Evolutionary conservation across 2,113 vertebrate genomes (phyloP), one percentile per base, ranked within the genome.

Genomic region (Callithrix jacchus): DNA sequence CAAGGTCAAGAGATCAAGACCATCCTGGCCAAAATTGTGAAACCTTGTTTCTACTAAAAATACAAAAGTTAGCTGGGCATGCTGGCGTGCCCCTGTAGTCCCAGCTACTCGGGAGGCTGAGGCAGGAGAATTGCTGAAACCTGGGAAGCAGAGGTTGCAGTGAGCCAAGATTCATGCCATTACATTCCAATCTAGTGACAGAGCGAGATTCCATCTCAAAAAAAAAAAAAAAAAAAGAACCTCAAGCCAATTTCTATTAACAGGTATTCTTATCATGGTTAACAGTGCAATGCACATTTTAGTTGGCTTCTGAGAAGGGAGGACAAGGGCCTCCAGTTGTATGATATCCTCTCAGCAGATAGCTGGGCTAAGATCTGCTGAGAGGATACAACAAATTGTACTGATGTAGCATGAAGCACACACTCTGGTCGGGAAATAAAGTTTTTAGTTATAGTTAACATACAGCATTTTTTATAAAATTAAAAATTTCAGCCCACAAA

Each of bases 201-300:
- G 16, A 52, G 52, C 0, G 16, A 52, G 16, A 52, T 16, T 52
- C 52, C 52, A 52, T 52, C 52, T 52, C 5, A 52, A 52, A 52
- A 52, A 52, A 17, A 52, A 49, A 49, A 47, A 49, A 49, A 16
- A 52, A 52, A 52, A 17, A 52, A 17, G 49, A 96, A 42, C 23
- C 3, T 52, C 37, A 54, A 96, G 61, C 37, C 74, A 89, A 61
- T 97, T 95, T 96, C 83, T 96, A 8, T 58, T 86, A 92, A 95
- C 77, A 88, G 47, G 35, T 91, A 40, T 52, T 86, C 88, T 94
- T 94, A 79, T 70, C 66, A 14, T 54, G 30, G 89, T 93, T 70
- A 96, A 56, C 68, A 81, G 80, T 76, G 27, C 30, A 52, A 54
- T 49, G 23, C 0, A 11, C 13, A 18, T 77, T 90, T 35, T 79